A percentile compares a stretch with the other conserved stretches of the same genome.
These are phyloP conservation scores for Allobates femoralis DNA, from an alignment of 2,797 vertebrate genomes.

Conservation along the genomic window DNA sequence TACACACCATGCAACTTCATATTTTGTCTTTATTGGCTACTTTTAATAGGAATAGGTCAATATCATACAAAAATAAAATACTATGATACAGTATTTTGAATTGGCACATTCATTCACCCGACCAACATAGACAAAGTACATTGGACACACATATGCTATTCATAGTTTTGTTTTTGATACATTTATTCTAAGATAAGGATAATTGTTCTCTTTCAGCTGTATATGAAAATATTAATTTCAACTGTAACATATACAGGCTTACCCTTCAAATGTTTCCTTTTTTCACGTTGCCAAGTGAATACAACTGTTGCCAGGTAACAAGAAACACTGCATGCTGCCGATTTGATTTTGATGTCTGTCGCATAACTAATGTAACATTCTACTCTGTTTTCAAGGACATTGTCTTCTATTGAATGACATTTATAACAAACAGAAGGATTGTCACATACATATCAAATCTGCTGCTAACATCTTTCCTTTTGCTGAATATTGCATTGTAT, in stretches of 20 bases:
- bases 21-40: no score
- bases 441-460: constrained; percentile 29
- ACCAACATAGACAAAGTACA: background rate
- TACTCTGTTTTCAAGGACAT: constrained; percentile 58
- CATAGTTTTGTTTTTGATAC: background rate
- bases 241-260: constrained; percentile 50
- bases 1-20: no score
- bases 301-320: constrained; percentile 62
- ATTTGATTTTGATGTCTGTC: constrained; percentile 58
- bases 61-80: no score
- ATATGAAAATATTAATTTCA: constrained; percentile 28
- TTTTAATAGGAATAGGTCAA: no score
- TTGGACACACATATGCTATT: no score
- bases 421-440: constrained; percentile 45
- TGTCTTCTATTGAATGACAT: constrained; percentile 57
- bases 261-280: constrained; percentile 59
- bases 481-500: background rate
- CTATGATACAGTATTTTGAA: no score
- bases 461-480: background rate
- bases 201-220: background rate
- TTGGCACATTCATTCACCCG: no score
- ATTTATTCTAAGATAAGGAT: background rate
- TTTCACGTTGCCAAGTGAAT: constrained; percentile 57
- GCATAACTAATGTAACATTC: constrained; percentile 60
- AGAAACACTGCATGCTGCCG: constrained; percentile 52